phyloP scores from a whole-genome alignment of 2,113 vertebrate genomes.

The Nibea albiflora region DNA sequence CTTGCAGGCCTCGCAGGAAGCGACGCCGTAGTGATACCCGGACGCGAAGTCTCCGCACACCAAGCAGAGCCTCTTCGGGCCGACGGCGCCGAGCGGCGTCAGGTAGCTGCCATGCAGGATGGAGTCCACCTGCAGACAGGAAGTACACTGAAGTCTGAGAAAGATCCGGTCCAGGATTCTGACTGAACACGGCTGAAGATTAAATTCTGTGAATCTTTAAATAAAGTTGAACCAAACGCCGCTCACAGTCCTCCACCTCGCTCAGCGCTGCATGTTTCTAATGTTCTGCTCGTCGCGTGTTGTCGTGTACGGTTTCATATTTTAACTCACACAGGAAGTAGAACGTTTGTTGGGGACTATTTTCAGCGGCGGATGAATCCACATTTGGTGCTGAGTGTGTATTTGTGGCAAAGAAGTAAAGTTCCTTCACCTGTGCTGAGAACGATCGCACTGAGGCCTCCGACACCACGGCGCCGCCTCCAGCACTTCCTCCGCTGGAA shows the following conservation, averaged over 20 bases:
- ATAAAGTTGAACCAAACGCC: too few species aligned
- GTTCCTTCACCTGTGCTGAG: constrained; percentile 44
- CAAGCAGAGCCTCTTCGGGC: constrained; percentile 77
- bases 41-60: constrained; percentile 85
- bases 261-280: too few species aligned
- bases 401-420: neutral
- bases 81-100: neutral
- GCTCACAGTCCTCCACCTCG: too few species aligned
- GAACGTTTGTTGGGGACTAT: neutral
- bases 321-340: too few species aligned
- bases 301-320: too few species aligned
- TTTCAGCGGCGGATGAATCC: neutral
- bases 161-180: too few species aligned
- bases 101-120: constrained; percentile 69
- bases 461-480: neutral
- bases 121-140: constrained; percentile 60
- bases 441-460: constrained; percentile 25
- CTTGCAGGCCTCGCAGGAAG: constrained; percentile 84
- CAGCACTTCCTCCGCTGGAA: constrained; percentile 58
- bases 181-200: too few species aligned
- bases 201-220: too few species aligned
- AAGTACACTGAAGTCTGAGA: neutral
- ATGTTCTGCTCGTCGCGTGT: too few species aligned
- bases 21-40: constrained; percentile 78
- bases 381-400: neutral